A percentile compares a stretch with the other conserved stretches of the same genome.
Conservation (phyloP, 2,888 invertebrate genomes). For the Diarsia brunnea region DNA sequence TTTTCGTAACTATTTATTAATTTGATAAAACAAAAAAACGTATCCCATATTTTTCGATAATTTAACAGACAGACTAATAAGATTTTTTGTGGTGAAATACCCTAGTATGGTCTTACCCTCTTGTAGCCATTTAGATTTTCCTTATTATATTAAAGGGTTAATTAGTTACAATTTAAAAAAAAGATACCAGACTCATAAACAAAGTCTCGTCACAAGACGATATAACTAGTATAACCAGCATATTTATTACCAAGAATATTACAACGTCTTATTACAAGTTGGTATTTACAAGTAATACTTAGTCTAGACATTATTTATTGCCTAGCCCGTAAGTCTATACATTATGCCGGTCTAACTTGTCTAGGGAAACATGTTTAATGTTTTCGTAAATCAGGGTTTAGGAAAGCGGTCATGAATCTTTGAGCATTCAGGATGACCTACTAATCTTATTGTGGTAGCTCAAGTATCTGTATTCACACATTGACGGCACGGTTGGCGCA, state of each 20-base stretch:
- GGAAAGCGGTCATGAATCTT: slow-evolving; percentile 32
- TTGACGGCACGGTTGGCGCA: no score
- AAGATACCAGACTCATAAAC: no score
- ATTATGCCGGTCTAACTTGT: slow-evolving; percentile 42
- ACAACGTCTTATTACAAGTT: slow-evolving; percentile 51
- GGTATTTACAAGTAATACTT: slow-evolving; percentile 52
- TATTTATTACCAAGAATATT: slow-evolving; percentile 38
- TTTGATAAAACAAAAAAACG: no score
- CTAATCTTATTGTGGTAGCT: slow-evolving; percentile 11
- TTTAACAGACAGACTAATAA: no score
- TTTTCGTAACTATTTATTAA: no score
- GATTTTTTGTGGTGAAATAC: no score
- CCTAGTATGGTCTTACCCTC: no score
- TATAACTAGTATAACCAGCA: slow-evolving; percentile 33
- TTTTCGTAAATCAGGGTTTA: slow-evolving; percentile 53
- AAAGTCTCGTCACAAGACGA: neutral
- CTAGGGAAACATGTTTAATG: slow-evolving; percentile 48
- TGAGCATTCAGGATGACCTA: slow-evolving; percentile 25
- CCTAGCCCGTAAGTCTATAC: slow-evolving; percentile 40
- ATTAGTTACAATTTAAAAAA: no score
- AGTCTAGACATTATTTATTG: slow-evolving; percentile 57
- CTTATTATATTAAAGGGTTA: no score
- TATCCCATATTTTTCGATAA: no score
- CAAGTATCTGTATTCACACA: slow-evolving; percentile 2
- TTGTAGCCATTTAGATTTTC: no score